Evolutionary conservation across 2,797 vertebrate genomes (phyloP), one percentile per base, ranked within the genome.

Genomic region (Sphenodon punctatus): DNA sequence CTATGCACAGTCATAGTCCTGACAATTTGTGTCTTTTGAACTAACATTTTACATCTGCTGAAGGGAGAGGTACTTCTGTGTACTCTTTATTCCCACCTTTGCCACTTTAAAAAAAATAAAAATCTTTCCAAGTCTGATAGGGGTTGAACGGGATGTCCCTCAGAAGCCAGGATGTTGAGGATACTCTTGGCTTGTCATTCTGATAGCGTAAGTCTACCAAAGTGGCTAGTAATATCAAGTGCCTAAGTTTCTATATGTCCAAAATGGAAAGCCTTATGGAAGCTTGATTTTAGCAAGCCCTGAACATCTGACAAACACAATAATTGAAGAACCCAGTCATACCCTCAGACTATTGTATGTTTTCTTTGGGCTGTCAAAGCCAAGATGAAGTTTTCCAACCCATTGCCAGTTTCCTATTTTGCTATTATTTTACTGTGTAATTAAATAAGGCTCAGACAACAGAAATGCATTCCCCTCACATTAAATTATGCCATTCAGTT

Each of bases 141-240:
- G 55, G 85, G 75, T 83, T 38, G 91, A 89, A 88, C 75, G 36
- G 69, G 49, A 19, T 87, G 42, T 69, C n/a, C 45, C 34, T 87
- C 65, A 76, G 56, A 82, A 76, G 13, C 46, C 17, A 46, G 56
- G 74, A 46, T 10, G 5, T n/a, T n/a, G n/a, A n/a, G n/a, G n/a
- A n/a, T n/a, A n/a, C n/a, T n/a, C n/a, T n/a, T n/a, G n/a, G n/a
- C n/a, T n/a, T n/a, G n/a, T n/a, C n/a, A n/a, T n/a, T n/a, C n/a
- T n/a, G n/a, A n/a, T n/a, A n/a, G n/a, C n/a, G n/a, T n/a, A n/a
- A n/a, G n/a, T n/a, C n/a, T n/a, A n/a, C n/a, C n/a, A n/a, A n/a
- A n/a, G n/a, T n/a, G n/a, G n/a, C n/a, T n/a, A n/a, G n/a, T n/a
- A n/a, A n/a, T n/a, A n/a, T n/a, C n/a, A n/a, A n/a, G n/a, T n/a